phyloP scores from a whole-genome alignment of 2,113 vertebrate species.

The Heliornis fulica region DNA sequence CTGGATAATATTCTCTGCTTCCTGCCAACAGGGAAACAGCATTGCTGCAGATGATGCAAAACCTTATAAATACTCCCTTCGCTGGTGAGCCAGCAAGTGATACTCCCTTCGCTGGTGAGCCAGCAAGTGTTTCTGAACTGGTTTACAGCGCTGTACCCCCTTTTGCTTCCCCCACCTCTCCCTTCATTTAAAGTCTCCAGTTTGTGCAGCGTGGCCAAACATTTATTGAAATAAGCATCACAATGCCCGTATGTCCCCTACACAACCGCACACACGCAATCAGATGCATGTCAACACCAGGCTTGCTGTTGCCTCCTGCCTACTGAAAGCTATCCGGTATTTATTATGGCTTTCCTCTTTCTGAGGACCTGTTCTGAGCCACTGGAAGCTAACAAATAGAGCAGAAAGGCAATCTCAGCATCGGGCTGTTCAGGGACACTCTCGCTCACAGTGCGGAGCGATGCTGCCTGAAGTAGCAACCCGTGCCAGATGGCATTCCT shows the following conservation, averaged over 20 bases:
- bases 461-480: neutral
- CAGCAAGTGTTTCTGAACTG: neutral
- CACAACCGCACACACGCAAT: neutral
- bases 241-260: neutral
- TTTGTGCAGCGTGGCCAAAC: neutral
- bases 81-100: neutral
- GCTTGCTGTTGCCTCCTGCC: neutral
- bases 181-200: neutral
- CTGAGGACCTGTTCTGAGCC: neutral
- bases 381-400: neutral
- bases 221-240: neutral
- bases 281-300: neutral
- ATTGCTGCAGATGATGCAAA: conserved; percentile 50
- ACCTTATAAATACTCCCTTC: neutral
- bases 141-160: neutral
- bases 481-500: neutral
- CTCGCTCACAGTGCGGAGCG: neutral
- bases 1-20: conserved; percentile 91
- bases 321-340: neutral
- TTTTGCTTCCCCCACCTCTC: neutral
- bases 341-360: neutral
- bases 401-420: neutral
- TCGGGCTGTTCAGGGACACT: neutral
- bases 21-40: conserved; percentile 76
- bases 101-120: neutral